phyloP scores from a whole-genome alignment of 2,797 vertebrate genomes.

The Rhadinocentrus ornatus region DNA sequence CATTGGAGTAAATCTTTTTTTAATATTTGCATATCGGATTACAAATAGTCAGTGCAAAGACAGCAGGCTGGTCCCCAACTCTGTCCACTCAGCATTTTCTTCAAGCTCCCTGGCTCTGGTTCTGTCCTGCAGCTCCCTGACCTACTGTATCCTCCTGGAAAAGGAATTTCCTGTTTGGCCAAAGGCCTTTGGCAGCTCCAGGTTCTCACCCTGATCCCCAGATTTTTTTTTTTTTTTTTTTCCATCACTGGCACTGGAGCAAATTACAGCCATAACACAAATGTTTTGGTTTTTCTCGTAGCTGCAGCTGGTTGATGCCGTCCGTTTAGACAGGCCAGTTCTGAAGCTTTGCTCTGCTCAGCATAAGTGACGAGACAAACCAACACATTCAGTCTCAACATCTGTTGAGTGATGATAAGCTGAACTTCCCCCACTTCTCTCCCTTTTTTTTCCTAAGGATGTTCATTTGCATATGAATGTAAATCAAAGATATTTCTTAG shows the following conservation, averaged over 20 bases:
- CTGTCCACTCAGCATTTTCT: conserved; percentile 44
- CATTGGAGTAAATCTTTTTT: not conserved
- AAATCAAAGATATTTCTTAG: conserved; percentile 66
- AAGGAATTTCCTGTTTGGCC: conserved; percentile 71
- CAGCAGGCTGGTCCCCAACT: conserved; percentile 11
- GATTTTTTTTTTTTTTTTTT: conserved; percentile 12
- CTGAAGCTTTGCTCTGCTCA: conserved; percentile 48
- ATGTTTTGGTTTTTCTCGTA: conserved; percentile 45
- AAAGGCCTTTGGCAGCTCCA: conserved; percentile 65
- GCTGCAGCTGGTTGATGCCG: conserved; percentile 60
- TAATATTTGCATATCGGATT: no score
- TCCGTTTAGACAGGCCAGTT: conserved; percentile 56
- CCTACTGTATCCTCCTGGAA: conserved; percentile 63
- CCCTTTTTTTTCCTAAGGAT: conserved; percentile 42
- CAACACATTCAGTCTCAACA: conserved; percentile 57
- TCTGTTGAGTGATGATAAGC: conserved; percentile 74
- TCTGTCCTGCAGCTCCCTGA: conserved; percentile 40
- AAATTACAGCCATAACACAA: conserved; percentile 68
- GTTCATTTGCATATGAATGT: conserved; percentile 70
- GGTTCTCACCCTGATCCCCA: conserved; percentile 55
- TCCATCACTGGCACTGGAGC: conserved; percentile 64
- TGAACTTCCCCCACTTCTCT: conserved; percentile 36
- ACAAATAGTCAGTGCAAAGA: not conserved
- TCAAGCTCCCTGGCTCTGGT: conserved; percentile 40
- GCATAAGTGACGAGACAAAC: conserved; percentile 51